These are phyloP conservation scores for Sander vitreus DNA, from an alignment of 2,113 vertebrate genomes.

Conservation along the genomic window DNA sequence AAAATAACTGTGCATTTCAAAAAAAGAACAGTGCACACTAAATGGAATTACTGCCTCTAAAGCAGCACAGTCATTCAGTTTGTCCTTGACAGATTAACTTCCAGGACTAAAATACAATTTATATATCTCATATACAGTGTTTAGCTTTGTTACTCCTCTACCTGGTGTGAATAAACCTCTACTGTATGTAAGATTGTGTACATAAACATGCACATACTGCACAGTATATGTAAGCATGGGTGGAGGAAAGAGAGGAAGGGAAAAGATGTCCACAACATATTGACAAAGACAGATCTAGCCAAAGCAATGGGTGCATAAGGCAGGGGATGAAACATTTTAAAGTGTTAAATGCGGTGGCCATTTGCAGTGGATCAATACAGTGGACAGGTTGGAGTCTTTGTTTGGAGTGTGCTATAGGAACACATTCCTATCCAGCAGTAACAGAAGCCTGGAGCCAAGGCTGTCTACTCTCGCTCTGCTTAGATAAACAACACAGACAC, in stretches of 20 bases:
- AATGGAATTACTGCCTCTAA: conserved; percentile 34
- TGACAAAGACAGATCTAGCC: conserved; percentile 1
- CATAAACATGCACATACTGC: not conserved
- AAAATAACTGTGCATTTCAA: conserved; percentile 38
- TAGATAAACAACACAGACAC: conserved; percentile 89
- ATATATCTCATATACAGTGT: not conserved
- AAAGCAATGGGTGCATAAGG: conserved; percentile 1
- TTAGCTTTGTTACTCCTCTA: conserved; percentile 2
- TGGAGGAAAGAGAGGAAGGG: conserved; percentile 3
- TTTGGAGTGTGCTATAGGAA: conserved; percentile 89
- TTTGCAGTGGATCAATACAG: conserved; percentile 78
- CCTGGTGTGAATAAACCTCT: not conserved
- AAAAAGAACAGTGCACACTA: conserved; percentile 17
- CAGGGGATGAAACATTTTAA: conserved; percentile 36
- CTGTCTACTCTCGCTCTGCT: conserved; percentile 86
- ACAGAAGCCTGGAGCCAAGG: conserved; percentile 92
- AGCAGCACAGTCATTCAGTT: conserved; percentile 8
- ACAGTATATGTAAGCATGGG: conserved; percentile 2
- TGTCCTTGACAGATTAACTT: conserved; percentile 1
- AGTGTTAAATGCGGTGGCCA: conserved; percentile 60
- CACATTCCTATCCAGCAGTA: conserved; percentile 89
- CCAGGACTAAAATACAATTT: conserved; percentile 21
- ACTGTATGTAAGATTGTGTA: not conserved
- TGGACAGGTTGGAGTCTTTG: conserved; percentile 88
- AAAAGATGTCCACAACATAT: not conserved